phyloP scores from a whole-genome alignment of 1,140 invertebrate species.

The Solenopsis fugax region DNA sequence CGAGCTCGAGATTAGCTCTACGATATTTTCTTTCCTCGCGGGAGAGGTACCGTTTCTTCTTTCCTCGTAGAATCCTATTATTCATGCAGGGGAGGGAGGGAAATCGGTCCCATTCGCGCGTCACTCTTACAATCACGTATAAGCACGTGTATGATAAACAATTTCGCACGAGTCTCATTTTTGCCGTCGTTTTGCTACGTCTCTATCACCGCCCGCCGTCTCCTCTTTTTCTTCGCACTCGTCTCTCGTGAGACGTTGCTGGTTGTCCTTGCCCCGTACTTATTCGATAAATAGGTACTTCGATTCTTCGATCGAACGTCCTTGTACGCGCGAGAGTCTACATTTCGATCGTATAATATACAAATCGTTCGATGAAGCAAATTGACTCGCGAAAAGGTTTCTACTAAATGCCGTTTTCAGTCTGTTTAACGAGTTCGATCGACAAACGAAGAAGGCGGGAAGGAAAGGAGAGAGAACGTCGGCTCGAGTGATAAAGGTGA shows the following conservation, averaged over 20 bases:
- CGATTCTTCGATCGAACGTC: constrained; percentile 59
- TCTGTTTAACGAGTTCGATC: constrained; percentile 51
- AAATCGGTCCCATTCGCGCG: constrained; percentile 43
- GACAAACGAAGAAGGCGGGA: constrained; percentile 61
- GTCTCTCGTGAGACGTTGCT: constrained; percentile 65
- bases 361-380: constrained; percentile 4
- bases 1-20: neutral
- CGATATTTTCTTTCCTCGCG: neutral
- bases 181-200: constrained; percentile 64
- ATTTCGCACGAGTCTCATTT: constrained; percentile 72
- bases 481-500: constrained; percentile 12
- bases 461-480: constrained; percentile 21
- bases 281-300: constrained; percentile 49
- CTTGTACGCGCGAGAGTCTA: constrained; percentile 10
- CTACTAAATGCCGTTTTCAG: constrained; percentile 49
- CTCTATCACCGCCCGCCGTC: constrained; percentile 54
- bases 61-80: neutral
- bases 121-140: constrained; percentile 48
- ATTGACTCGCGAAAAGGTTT: constrained; percentile 20
- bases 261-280: constrained; percentile 71
- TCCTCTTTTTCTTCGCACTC: constrained; percentile 57
- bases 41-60: too few relatives aligned
- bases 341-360: constrained; percentile 15
- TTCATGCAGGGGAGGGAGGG: neutral
- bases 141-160: constrained; percentile 52